A percentile compares a stretch with the other conserved stretches of the same genome.
Conservation (phyloP, 2,797 vertebrate species). For the Pelobates cultripes region DNA sequence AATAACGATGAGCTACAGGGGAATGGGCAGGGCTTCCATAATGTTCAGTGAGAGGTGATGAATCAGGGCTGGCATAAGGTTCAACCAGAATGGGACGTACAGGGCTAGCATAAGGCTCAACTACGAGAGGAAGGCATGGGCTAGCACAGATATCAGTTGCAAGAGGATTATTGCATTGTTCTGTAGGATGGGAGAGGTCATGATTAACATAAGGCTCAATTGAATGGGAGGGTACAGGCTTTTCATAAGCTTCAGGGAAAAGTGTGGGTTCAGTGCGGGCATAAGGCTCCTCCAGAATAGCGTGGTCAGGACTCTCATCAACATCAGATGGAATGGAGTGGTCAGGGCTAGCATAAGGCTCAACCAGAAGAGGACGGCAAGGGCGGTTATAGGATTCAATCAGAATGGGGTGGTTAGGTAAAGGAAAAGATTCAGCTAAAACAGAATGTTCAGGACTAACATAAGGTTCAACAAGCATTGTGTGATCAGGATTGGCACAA, state of each 20-base stretch:
- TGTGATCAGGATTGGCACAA: neutral
- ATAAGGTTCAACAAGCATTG: neutral
- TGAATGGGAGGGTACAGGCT: neutral
- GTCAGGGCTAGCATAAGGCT: neutral
- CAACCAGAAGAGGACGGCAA: neutral
- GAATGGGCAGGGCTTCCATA: no score
- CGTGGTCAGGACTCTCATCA: neutral
- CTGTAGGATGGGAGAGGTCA: neutral
- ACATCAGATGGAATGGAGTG: neutral
- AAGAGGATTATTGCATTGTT: no score
- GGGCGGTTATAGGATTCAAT: neutral
- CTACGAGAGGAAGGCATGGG: neutral
- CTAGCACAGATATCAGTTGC: neutral
- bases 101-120: neutral
- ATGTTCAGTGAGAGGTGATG: neutral
- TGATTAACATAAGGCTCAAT: neutral
- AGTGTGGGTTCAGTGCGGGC: neutral
- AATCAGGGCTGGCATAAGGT: neutral
- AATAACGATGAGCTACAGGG: neutral
- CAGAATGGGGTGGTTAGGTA: neutral
- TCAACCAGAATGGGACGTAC: neutral
- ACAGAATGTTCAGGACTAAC: neutral
- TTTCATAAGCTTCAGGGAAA: slow-evolving; percentile 1
- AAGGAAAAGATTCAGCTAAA: neutral
- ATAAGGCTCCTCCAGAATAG: neutral